phyloP scores from a whole-genome alignment of 2,797 vertebrate species.

The Cetoscarus ocellatus region DNA sequence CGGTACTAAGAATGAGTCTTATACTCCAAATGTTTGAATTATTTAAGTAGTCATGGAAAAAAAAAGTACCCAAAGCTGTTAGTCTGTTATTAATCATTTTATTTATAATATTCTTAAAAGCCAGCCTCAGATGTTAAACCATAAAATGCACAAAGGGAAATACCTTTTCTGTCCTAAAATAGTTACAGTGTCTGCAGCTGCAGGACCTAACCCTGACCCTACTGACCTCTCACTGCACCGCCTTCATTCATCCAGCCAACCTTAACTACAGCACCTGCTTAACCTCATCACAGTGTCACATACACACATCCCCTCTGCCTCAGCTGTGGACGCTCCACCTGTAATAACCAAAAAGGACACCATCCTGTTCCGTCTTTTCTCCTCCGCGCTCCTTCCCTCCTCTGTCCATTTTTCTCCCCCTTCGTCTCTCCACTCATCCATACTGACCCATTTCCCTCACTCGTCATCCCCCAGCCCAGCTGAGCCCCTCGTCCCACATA shows the following conservation, averaged over 20 bases:
- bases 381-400: conserved; percentile 46
- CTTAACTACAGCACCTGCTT: conserved; percentile 30
- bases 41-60: no score
- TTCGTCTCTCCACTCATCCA: conserved; percentile 73
- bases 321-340: conserved; percentile 75
- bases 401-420: conserved; percentile 70
- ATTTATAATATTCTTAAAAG: no score
- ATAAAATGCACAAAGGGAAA: neutral
- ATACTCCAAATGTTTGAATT: no score
- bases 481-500: conserved; percentile 77
- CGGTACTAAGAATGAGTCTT: no score
- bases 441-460: conserved; percentile 82
- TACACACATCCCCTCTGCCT: conserved; percentile 37
- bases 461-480: conserved; percentile 76
- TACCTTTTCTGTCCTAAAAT: neutral
- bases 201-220: conserved; percentile 3
- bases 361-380: conserved; percentile 60
- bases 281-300: conserved; percentile 33
- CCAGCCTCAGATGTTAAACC: neutral
- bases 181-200: neutral
- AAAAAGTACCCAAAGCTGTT: no score
- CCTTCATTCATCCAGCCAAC: conserved; percentile 39
- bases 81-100: no score
- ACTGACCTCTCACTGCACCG: conserved; percentile 36
- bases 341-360: conserved; percentile 79